Evolutionary conservation across 2,888 invertebrate species (phyloP).

Genomic region (Dioctria rufipes): DNA sequence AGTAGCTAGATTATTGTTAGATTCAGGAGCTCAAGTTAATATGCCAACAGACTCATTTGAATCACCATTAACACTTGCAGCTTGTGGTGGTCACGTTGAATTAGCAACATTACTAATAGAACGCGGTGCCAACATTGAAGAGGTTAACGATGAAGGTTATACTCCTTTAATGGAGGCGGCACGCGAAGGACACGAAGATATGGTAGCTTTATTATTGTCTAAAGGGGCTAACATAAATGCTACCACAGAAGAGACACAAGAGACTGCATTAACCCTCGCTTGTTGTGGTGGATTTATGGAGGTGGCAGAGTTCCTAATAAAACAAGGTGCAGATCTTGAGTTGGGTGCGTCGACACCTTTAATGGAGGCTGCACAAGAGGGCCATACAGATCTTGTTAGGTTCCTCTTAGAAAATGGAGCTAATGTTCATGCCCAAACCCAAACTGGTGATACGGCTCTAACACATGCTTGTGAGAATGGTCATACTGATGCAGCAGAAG

Average conservation of each 20-base stretch:
- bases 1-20: constrained; percentile 93
- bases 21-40: constrained; percentile 97
- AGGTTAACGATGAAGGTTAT: constrained; percentile 99
- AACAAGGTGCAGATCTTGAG: constrained; percentile 95
- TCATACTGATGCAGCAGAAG: constrained; percentile 96
- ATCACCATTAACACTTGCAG: constrained; percentile 97
- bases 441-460: constrained; percentile 95
- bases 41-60: constrained; percentile 99
- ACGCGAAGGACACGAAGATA: constrained; percentile 97
- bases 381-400: constrained; percentile 91
- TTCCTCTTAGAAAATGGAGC: constrained; percentile 89
- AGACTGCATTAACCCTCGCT: constrained; percentile 93
- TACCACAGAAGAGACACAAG: constrained; percentile 98
- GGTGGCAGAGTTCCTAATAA: constrained; percentile 94
- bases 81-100: constrained; percentile 99
- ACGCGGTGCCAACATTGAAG: constrained; percentile 98
- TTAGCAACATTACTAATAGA: constrained; percentile 95
- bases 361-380: constrained; percentile 99
- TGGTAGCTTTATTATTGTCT: constrained; percentile 93
- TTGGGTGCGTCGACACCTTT: constrained; percentile 96
- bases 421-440: constrained; percentile 94
- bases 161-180: constrained; percentile 99
- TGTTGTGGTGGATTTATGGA: constrained; percentile 97
- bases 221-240: constrained; percentile 98
- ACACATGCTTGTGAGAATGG: constrained; percentile 99